Evolutionary conservation across 2,888 invertebrate species (phyloP).

Genomic region (Gortyna flavago): DNA sequence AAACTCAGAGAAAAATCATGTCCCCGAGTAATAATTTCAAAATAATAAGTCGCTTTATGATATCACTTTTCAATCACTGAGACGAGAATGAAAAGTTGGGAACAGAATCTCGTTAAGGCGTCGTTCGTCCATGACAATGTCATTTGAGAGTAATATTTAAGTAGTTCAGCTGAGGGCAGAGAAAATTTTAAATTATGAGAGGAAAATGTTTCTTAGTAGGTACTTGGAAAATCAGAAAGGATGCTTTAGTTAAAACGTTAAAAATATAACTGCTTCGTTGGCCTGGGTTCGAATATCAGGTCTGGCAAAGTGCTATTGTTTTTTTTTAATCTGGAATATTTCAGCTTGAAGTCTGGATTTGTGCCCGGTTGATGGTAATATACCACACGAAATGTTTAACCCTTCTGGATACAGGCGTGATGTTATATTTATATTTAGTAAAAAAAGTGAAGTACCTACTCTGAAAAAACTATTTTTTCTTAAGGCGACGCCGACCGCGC

Average conservation of each 20-base stretch:
- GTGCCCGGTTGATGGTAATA: neutral
- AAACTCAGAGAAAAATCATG: neutral
- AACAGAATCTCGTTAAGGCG: constrained; percentile 22
- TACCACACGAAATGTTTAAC: neutral
- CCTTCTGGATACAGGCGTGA: neutral
- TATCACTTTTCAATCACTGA: constrained; percentile 55
- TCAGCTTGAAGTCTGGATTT: neutral
- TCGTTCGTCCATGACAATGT: constrained; percentile 37
- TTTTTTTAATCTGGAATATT: neutral
- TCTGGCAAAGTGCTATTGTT: neutral
- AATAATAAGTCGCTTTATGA: constrained; percentile 47
- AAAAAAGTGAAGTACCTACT: neutral
- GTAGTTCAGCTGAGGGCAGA: constrained; percentile 4
- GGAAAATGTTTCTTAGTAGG: neutral
- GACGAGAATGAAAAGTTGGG: constrained; percentile 47
- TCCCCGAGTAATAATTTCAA: constrained; percentile 5
- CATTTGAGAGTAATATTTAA: constrained; percentile 36
- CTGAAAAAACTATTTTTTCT: neutral
- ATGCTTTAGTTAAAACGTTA: neutral
- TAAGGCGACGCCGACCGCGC: too few species aligned
- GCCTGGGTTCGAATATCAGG: neutral
- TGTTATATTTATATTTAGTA: neutral
- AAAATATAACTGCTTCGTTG: too few species aligned
- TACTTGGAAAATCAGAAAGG: neutral
- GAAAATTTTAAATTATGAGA: constrained; percentile 8